Evolutionary conservation across 2,113 vertebrate species (phyloP).

Genomic region (Mustelus asterias): DNA sequence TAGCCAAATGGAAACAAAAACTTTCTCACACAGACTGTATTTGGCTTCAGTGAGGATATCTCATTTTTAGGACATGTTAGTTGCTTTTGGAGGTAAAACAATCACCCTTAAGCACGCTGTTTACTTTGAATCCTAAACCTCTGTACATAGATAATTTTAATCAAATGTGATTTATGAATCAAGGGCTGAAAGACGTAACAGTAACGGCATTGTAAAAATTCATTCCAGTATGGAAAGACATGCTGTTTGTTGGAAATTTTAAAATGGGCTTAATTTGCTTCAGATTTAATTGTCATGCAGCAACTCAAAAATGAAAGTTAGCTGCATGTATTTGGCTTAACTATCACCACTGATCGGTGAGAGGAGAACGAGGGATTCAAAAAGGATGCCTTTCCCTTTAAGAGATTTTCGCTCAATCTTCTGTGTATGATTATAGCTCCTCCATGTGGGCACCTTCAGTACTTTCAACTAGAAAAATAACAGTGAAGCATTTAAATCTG

Average conservation of each 20-base stretch:
- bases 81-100: background rate
- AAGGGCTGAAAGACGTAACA: background rate
- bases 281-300: background rate
- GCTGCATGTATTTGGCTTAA: background rate
- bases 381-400: background rate
- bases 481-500: background rate
- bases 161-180: background rate
- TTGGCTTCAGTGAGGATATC: background rate
- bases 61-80: background rate
- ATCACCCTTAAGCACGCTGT: background rate
- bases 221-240: background rate
- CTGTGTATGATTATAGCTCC: background rate
- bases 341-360: background rate
- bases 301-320: background rate
- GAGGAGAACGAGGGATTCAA: background rate
- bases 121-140: background rate
- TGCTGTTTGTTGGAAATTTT: background rate
- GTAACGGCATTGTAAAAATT: background rate
- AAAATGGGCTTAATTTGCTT: background rate
- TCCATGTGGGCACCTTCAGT: constrained; percentile 17
- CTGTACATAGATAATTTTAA: background rate
- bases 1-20: constrained; percentile 10
- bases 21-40: background rate
- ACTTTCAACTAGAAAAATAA: background rate
- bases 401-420: background rate